A percentile compares a stretch with the other conserved stretches of the same genome.
Evolutionary conservation across 1,140 invertebrate genomes (phyloP).

Genomic region (Brachionus manjavacas): DNA sequence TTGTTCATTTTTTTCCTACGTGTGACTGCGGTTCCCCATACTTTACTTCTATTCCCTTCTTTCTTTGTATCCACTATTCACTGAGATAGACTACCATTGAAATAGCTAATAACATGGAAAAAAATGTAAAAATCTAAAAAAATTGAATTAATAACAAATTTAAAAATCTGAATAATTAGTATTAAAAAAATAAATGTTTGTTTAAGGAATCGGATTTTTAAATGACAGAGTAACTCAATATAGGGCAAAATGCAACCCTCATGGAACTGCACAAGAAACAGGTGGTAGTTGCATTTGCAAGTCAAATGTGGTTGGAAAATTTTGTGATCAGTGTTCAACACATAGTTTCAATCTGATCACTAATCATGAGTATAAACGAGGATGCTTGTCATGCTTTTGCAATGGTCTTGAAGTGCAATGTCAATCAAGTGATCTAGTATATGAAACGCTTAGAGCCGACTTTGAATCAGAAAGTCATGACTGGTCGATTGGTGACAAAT

Average conservation of each 20-base stretch:
- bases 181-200: not conserved
- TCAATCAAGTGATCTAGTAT: not conserved
- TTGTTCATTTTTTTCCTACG: too few relatives aligned
- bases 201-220: not conserved
- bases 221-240: conserved; percentile 5
- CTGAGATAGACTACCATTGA: too few relatives aligned
- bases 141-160: too few relatives aligned
- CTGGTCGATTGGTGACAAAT: conserved; percentile 26
- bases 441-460: not conserved
- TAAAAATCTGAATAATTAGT: not conserved
- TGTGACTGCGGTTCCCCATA: too few relatives aligned
- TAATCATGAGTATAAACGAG: conserved; percentile 67
- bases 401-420: conserved; percentile 36
- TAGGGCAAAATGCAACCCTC: not conserved
- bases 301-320: conserved; percentile 64
- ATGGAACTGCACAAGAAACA: not conserved
- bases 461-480: not conserved
- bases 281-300: not conserved
- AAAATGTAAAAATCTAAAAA: too few relatives aligned
- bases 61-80: too few relatives aligned
- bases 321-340: conserved; percentile 79
- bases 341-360: conserved; percentile 85
- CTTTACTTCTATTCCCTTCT: too few relatives aligned
- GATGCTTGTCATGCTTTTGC: conserved; percentile 52
- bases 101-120: too few relatives aligned